A percentile compares a stretch with the other conserved stretches of the same genome.
phyloP scores from a whole-genome alignment of 2,888 invertebrate genomes.

The Dynastes grantii region DNA sequence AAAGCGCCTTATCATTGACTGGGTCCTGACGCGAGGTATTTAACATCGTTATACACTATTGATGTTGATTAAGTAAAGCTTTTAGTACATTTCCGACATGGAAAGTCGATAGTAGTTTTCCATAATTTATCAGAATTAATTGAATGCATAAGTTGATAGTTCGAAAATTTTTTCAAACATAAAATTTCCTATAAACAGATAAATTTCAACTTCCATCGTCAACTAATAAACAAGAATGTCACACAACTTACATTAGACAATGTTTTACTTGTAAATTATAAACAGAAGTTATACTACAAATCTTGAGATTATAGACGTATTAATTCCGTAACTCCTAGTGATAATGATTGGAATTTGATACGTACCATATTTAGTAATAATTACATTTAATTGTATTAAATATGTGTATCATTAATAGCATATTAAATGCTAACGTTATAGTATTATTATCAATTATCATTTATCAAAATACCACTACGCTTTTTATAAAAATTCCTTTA shows the following conservation, averaged over 20 bases:
- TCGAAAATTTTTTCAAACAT: background rate
- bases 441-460: background rate
- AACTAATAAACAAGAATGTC: background rate
- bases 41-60: background rate
- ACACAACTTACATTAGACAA: background rate
- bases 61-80: conserved; percentile 14
- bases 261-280: background rate
- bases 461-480: background rate
- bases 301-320: background rate
- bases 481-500: too few species aligned
- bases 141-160: background rate
- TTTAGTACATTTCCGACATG: conserved; percentile 25
- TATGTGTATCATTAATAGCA: too few species aligned
- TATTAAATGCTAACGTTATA: too few species aligned
- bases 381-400: too few species aligned
- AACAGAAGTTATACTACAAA: background rate
- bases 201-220: background rate
- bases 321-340: too few species aligned
- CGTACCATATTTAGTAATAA: too few species aligned
- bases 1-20: conserved; percentile 16
- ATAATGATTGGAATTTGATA: too few species aligned
- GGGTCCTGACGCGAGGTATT: background rate
- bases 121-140: background rate
- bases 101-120: background rate
- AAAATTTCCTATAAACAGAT: background rate